These are phyloP conservation scores for Philantomba maxwellii DNA, from an alignment of 2,113 vertebrate genomes.

Conservation along the genomic window DNA sequence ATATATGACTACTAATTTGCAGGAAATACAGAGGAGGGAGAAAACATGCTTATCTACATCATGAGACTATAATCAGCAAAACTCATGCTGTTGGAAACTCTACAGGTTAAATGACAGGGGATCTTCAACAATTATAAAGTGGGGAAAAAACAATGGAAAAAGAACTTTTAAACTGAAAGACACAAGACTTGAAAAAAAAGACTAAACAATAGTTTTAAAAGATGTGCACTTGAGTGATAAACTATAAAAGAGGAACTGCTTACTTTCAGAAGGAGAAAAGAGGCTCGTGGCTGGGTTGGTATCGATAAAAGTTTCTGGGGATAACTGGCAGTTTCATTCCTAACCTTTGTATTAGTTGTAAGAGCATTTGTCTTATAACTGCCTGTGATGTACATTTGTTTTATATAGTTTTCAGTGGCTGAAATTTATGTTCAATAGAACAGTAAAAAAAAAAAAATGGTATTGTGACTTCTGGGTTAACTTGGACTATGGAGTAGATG, in stretches of 20 bases:
- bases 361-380: background rate
- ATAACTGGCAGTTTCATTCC: background rate
- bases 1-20: background rate
- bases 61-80: background rate
- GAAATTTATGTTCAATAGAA: background rate
- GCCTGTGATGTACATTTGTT: background rate
- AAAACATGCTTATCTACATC: background rate
- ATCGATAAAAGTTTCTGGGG: background rate
- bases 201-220: background rate
- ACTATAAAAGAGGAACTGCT: background rate
- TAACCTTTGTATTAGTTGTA: background rate
- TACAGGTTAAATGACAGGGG: background rate
- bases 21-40: background rate
- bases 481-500: background rate
- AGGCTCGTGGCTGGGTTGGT: background rate
- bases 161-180: background rate
- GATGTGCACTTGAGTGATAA: background rate
- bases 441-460: background rate
- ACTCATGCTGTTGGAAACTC: background rate
- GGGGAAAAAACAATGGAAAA: background rate
- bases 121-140: background rate
- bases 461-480: background rate
- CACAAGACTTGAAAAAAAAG: background rate
- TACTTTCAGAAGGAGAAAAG: background rate
- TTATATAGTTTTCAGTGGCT: background rate